Conservation (phyloP, 1,140 invertebrate species). For the Dryas iulia region DNA sequence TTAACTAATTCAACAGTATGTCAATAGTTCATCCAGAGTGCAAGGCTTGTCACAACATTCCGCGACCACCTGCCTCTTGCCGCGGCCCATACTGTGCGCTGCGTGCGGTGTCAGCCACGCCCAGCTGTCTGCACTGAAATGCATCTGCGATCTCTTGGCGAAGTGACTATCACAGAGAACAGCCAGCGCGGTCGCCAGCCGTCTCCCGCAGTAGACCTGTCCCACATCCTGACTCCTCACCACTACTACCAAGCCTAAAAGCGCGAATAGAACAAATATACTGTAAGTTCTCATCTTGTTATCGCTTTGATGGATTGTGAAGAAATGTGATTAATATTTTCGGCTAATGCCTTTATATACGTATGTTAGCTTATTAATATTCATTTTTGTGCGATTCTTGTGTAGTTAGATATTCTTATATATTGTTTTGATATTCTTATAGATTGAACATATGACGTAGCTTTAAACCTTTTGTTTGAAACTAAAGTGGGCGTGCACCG, state of each 20-base stretch:
- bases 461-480: neutral
- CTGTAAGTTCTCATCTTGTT: neutral
- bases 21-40: slow-evolving; percentile 11
- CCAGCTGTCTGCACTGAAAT: neutral
- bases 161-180: neutral
- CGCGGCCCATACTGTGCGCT: neutral
- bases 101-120: neutral
- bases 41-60: slow-evolving; percentile 29
- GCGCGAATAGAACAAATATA: neutral
- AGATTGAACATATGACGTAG: neutral
- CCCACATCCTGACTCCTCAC: neutral
- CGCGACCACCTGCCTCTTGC: slow-evolving; percentile 9
- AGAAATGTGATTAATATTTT: neutral
- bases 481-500: neutral
- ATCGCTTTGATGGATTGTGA: neutral
- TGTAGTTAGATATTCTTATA: too few relatives aligned
- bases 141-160: neutral
- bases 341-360: neutral
- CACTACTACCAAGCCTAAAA: neutral
- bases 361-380: neutral
- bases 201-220: neutral
- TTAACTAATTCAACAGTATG: slow-evolving; percentile 28
- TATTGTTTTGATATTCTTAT: too few relatives aligned
- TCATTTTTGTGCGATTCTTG: neutral
- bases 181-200: neutral